phyloP scores from a whole-genome alignment of 2,797 vertebrate species.

The Bradypodion ventrale region DNA sequence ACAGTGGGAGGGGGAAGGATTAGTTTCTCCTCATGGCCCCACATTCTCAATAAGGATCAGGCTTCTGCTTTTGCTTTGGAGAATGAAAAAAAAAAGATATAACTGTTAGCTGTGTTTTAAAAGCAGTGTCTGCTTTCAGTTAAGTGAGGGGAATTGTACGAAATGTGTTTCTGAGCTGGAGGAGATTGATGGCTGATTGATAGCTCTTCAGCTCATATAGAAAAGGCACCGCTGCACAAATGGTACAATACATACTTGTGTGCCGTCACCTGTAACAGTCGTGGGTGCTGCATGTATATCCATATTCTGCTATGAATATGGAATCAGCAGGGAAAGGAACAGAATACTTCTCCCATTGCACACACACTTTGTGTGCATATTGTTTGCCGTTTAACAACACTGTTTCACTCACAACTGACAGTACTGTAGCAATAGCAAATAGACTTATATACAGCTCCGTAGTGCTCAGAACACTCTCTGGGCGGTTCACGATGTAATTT shows the following conservation, averaged over 20 bases:
- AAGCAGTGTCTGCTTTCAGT: background rate
- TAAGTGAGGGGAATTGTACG: background rate
- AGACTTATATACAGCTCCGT: too few relatives aligned
- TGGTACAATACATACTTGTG: background rate
- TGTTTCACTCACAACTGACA: background rate
- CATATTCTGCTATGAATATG: background rate
- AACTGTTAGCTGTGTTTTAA: too few relatives aligned
- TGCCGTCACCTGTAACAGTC: background rate
- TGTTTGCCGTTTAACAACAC: background rate
- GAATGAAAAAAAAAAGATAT: too few relatives aligned
- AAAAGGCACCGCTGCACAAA: background rate
- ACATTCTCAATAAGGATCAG: too few relatives aligned
- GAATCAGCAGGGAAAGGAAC: background rate
- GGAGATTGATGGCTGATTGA: too few relatives aligned
- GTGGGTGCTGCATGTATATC: background rate
- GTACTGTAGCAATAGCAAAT: too few relatives aligned
- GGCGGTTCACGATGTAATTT: too few relatives aligned
- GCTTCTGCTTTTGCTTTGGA: too few relatives aligned
- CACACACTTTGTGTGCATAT: background rate
- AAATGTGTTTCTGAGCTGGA: too few relatives aligned
- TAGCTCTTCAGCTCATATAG: background rate
- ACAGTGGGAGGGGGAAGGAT: too few relatives aligned
- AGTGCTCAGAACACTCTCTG: too few relatives aligned
- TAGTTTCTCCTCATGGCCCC: too few relatives aligned
- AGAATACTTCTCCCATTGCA: background rate